Base-by-base conservation (phyloP, 2,888 invertebrate genomes). In the Sphinx pinastri region DNA sequence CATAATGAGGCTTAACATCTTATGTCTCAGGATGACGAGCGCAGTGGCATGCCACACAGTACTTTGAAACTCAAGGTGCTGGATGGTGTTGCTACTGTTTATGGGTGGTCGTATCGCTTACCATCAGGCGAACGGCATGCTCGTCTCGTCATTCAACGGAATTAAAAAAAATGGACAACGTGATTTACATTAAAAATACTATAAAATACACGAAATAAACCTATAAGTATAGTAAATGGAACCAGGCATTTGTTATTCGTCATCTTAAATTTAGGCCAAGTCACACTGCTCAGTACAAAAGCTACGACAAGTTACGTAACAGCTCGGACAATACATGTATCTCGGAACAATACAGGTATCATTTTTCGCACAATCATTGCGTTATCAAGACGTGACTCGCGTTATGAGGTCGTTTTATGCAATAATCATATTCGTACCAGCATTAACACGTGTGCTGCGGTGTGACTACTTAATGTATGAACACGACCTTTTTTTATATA, bases 341-440 rank as follows among this genome's bases (percentile, higher is more conserved):
- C 54, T 51, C 68, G 68, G 67, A 69, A 68, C 60, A 71, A 70
- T 69, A 68, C 66, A 60, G 45, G 63, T 68, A 63, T 52, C 19
- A 51, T 70, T 63, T 70, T 66, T 55, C 63, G 74, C 72, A 66
- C 49, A 67, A 71, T 72, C 74, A 74, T 71, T 68, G 71, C 52
- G 68, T 71, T 74, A 71, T 72, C 71, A 71, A 69, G 58, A 66
- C 52, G 69, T 59, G 70, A 68, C 57, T 68, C 19, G 63, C n/a
- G 38, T 60, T 60, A 69, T 68, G 72, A 70, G 71, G 72, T 72
- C 71, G 66, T 14, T 68, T 73, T 73, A 72, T 70, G 72, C 72
- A 73, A 71, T 14, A 19, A 60, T 51, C 68, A 57, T 57, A 57
- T 68, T 57, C 55, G 68, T 68, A 68, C 58, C n/a, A 31, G 69